Percentiles rank a stretch among this genome's conserved stretches.
Conservation (phyloP, 2,113 vertebrate species). For the Gnathonemus longibarbis region DNA sequence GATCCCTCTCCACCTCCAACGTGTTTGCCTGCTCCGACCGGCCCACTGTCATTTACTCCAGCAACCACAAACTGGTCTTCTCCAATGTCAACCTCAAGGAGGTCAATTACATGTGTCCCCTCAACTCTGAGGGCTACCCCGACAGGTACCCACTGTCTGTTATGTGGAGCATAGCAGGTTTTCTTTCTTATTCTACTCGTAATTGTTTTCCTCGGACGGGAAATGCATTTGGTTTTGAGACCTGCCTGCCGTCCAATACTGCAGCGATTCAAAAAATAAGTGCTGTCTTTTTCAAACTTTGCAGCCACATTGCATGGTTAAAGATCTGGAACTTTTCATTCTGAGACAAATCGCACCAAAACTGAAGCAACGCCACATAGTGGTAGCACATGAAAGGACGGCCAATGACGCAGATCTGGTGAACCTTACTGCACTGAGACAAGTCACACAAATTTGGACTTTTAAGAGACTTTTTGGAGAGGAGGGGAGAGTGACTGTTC, state of each 20-base stretch:
- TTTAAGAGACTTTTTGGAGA: background rate
- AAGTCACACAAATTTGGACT: background rate
- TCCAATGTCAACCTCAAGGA: slow-evolving; percentile 99
- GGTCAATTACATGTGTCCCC: slow-evolving; percentile 99
- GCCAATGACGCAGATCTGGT: background rate
- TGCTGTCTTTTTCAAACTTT: background rate
- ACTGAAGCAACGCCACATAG: background rate
- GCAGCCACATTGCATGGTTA: background rate
- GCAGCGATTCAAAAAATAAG: background rate
- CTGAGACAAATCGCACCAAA: background rate
- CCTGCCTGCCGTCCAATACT: background rate
- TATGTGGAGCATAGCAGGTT: background rate
- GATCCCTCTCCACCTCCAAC: slow-evolving; percentile 93
- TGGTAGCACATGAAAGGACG: background rate
- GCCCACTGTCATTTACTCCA: slow-evolving; percentile 98
- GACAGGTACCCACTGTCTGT: slow-evolving; percentile 71
- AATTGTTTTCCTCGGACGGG: background rate
- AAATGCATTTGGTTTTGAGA: background rate
- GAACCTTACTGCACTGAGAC: background rate
- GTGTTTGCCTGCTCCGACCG: slow-evolving; percentile 97
- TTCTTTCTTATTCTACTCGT: background rate
- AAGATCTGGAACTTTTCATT: background rate
- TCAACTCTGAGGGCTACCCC: slow-evolving; percentile 95
- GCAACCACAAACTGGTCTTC: slow-evolving; percentile 98
- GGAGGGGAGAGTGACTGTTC: background rate